These are phyloP conservation scores for Bhutanitis thaidina DNA, from an alignment of 2,888 invertebrate genomes.

Conservation along the genomic window DNA sequence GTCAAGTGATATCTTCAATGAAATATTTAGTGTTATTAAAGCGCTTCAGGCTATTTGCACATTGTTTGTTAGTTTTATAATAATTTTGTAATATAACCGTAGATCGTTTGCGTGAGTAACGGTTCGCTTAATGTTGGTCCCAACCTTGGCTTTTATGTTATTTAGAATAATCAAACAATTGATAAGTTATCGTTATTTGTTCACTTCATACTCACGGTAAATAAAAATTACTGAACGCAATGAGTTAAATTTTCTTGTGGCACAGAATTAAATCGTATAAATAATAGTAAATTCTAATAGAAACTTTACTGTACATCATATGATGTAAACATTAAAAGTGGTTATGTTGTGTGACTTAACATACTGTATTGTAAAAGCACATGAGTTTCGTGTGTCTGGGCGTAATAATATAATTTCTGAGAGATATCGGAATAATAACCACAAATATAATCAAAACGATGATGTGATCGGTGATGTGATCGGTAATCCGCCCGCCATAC, in stretches of 20 bases:
- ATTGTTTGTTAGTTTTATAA: conserved; percentile 1
- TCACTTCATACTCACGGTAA: neutral
- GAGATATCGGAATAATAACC: no score
- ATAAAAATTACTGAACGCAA: neutral
- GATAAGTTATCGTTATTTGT: neutral
- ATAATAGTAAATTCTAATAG: no score
- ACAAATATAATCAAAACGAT: no score
- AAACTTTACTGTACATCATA: no score
- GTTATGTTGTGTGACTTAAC: no score
- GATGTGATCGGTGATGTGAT: no score
- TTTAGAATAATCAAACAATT: conserved; percentile 4
- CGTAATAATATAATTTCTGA: no score
- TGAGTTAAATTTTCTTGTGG: neutral
- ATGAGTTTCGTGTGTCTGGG: no score
- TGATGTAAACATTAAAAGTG: no score
- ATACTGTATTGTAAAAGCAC: no score
- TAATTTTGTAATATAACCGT: conserved; percentile 20
- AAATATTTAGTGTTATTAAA: conserved; percentile 4
- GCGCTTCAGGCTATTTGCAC: neutral
- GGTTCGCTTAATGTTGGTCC: conserved; percentile 19
- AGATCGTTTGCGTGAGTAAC: conserved; percentile 35
- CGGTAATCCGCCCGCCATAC: no score
- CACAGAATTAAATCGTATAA: no score
- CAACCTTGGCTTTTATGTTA: conserved; percentile 22
- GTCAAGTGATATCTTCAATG: neutral